A percentile compares a stretch with the other conserved stretches of the same genome.
Evolutionary conservation across 2,888 invertebrate species (phyloP).

Genomic region (Trissoscelio sp.): DNA sequence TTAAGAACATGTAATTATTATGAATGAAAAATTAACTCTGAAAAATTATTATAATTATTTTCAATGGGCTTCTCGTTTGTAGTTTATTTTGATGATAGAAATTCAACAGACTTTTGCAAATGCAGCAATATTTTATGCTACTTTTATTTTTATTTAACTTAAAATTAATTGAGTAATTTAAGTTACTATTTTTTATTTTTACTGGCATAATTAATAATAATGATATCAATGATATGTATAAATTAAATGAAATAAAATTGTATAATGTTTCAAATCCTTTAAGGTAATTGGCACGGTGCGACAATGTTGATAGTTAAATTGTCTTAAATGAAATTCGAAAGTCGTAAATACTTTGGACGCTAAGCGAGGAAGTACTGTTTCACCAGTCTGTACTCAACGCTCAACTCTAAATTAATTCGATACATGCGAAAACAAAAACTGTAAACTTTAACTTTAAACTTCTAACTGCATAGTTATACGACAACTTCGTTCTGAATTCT

Average conservation of each 20-base stretch:
- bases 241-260: too few relatives aligned
- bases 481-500: neutral
- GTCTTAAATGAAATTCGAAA: slow-evolving; percentile 12
- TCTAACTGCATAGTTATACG: slow-evolving; percentile 4
- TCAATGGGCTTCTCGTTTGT: slow-evolving; percentile 6
- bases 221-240: too few relatives aligned
- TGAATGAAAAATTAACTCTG: slow-evolving; percentile 4
- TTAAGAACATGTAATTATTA: slow-evolving; percentile 13
- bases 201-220: too few relatives aligned
- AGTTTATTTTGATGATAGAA: neutral
- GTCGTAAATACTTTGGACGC: slow-evolving; percentile 10
- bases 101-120: neutral
- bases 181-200: too few relatives aligned
- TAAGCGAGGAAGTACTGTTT: neutral
- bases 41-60: slow-evolving; percentile 15
- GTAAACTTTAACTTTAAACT: slow-evolving; percentile 25
- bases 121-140: neutral
- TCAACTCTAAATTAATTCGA: slow-evolving; percentile 31
- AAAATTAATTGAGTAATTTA: too few relatives aligned
- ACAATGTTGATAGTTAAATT: neutral
- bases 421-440: slow-evolving; percentile 20
- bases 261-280: neutral
- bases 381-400: neutral
- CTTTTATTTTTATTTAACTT: too few relatives aligned
- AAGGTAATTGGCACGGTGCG: neutral